phyloP scores from a whole-genome alignment of 2,113 vertebrate genomes.

The Halichoeres trimaculatus region DNA sequence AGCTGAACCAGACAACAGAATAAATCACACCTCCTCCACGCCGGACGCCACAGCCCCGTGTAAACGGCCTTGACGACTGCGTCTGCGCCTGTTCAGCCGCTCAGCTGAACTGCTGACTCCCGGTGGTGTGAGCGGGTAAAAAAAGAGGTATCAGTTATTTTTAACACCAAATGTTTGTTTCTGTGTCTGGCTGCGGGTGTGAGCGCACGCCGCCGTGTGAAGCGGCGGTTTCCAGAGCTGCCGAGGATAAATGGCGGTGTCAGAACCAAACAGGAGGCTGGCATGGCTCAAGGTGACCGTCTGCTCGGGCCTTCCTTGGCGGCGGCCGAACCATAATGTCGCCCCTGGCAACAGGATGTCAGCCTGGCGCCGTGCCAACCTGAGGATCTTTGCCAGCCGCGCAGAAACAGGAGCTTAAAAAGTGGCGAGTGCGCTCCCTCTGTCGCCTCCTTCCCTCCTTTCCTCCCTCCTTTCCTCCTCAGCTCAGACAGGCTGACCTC shows the following conservation, averaged over 20 bases:
- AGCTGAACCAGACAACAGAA: slow-evolving; percentile 52
- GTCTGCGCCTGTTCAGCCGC: slow-evolving; percentile 53
- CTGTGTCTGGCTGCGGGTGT: slow-evolving; percentile 22
- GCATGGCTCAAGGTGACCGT: slow-evolving; percentile 85
- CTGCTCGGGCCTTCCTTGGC: slow-evolving; percentile 75
- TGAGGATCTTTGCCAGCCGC: slow-evolving; percentile 68
- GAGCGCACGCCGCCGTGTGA: slow-evolving; percentile 43
- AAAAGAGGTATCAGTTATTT: slow-evolving; percentile 65
- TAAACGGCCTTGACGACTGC: slow-evolving; percentile 39
- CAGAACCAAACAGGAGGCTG: slow-evolving; percentile 74
- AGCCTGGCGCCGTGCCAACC: slow-evolving; percentile 76
- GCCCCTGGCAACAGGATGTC: slow-evolving; percentile 81
- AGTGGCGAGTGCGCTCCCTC: slow-evolving; percentile 42
- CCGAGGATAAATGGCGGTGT: slow-evolving; percentile 74
- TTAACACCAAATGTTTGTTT: slow-evolving; percentile 62
- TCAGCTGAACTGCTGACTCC: slow-evolving; percentile 67
- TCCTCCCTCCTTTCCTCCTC: slow-evolving; percentile 47
- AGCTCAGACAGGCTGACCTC: slow-evolving; percentile 44
- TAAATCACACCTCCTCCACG: slow-evolving; percentile 32
- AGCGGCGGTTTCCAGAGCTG: slow-evolving; percentile 50
- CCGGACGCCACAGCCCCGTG: slow-evolving; percentile 20
- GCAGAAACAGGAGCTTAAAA: slow-evolving; percentile 67
- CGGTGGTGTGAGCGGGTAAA: slow-evolving; percentile 33
- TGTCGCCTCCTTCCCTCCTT: slow-evolving; percentile 34
- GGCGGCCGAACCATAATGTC: slow-evolving; percentile 68